Conservation (phyloP, 1,140 invertebrate genomes). For the Meloidogyne exigua region DNA sequence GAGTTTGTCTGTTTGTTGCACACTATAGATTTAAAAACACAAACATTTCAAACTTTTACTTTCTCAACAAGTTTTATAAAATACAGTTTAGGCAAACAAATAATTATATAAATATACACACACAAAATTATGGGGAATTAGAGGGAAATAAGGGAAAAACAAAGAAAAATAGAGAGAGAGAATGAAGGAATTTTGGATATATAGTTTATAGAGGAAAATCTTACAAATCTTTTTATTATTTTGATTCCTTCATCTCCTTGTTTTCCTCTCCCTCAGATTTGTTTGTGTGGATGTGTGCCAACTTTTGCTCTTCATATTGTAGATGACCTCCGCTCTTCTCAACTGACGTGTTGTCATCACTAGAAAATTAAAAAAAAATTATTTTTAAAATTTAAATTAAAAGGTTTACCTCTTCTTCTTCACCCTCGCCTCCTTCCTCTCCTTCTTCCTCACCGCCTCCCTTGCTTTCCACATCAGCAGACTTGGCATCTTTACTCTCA, state of each 20-base stretch:
- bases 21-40: too few relatives aligned
- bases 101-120: too few relatives aligned
- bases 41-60: too few relatives aligned
- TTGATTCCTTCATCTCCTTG: not conserved
- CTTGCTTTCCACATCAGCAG: not conserved
- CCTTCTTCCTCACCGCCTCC: not conserved
- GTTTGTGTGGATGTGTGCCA: not conserved
- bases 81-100: not conserved
- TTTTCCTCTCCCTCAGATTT: not conserved
- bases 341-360: not conserved
- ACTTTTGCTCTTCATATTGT: not conserved
- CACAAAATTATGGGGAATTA: not conserved
- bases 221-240: too few relatives aligned
- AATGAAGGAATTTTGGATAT: not conserved
- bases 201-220: not conserved
- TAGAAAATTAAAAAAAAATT: not conserved
- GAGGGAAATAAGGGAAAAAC: not conserved
- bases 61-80: too few relatives aligned
- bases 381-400: not conserved
- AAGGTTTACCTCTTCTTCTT: not conserved
- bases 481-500: not conserved
- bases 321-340: not conserved
- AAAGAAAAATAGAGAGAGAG: not conserved
- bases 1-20: too few relatives aligned
- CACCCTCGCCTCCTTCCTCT: not conserved